Conservation (phyloP, 2,797 vertebrate genomes). For the Smutsia temminckii region DNA sequence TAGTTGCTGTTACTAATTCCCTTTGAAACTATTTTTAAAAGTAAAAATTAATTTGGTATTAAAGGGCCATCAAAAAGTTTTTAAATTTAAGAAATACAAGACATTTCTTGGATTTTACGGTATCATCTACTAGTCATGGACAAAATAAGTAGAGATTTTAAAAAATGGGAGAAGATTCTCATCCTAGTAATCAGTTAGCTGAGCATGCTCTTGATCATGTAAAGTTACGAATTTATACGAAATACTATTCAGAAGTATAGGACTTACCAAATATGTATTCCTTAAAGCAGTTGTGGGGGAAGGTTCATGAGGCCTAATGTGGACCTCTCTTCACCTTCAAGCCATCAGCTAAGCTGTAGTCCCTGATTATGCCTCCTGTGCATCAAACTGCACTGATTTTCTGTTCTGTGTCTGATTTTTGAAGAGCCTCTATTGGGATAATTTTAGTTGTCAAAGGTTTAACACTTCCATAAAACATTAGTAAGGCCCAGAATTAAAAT, state of each 20-base stretch:
- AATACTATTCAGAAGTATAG: neutral
- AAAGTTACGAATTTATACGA: neutral
- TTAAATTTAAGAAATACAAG: neutral
- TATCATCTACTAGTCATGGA: neutral
- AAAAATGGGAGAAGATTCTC: neutral
- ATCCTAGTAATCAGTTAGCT: neutral
- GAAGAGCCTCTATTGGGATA: neutral
- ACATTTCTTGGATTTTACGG: conserved; percentile 16
- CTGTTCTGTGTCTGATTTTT: neutral
- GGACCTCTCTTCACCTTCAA: neutral
- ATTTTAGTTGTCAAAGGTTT: neutral
- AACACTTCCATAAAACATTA: neutral
- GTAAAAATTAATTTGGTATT: conserved; percentile 12
- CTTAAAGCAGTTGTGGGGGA: neutral
- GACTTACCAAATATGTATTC: neutral
- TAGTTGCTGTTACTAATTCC: neutral
- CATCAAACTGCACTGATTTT: neutral
- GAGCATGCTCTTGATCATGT: neutral
- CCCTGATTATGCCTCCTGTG: neutral
- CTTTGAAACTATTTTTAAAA: conserved; percentile 2
- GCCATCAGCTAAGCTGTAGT: neutral
- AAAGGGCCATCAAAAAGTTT: neutral
- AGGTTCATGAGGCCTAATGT: neutral
- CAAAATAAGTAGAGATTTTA: conserved; percentile 9
- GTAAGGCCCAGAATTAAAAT: neutral